A percentile compares a stretch with the other conserved stretches of the same genome.
These are phyloP conservation scores for Seriola rivoliana DNA, from an alignment of 2,113 vertebrate genomes.

Conservation along the genomic window DNA sequence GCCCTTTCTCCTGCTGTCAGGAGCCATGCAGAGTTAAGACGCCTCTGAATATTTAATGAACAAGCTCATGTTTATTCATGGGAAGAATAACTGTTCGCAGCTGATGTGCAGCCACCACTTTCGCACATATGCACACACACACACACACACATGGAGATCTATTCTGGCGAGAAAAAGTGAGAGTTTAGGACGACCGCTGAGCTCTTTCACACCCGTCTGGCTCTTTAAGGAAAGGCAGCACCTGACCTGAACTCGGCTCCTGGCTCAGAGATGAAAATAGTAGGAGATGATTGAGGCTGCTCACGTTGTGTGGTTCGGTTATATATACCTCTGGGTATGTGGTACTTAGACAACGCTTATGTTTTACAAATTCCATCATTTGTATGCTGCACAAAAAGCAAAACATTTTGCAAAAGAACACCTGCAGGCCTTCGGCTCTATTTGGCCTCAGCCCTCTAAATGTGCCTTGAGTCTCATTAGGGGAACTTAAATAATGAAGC, in stretches of 20 bases:
- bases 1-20: constrained; percentile 84
- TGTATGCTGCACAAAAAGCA: constrained; percentile 12
- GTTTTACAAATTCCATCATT: constrained; percentile 29
- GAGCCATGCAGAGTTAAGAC: constrained; percentile 79
- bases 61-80: constrained; percentile 82
- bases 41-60: constrained; percentile 83
- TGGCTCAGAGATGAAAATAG: background rate
- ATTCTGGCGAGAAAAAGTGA: constrained; percentile 61
- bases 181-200: constrained; percentile 54
- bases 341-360: background rate
- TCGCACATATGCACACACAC: background rate
- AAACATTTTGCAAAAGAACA: constrained; percentile 2
- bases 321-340: background rate
- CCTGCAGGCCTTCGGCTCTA: constrained; percentile 3
- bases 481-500: background rate
- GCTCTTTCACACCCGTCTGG: constrained; percentile 31
- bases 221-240: constrained; percentile 22
- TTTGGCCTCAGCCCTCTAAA: constrained; percentile 26
- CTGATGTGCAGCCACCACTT: constrained; percentile 45
- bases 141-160: constrained; percentile 17
- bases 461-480: background rate
- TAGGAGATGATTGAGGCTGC: background rate
- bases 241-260: constrained; percentile 34
- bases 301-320: background rate
- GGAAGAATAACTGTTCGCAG: constrained; percentile 66